A percentile compares a stretch with the other conserved stretches of the same genome.
Evolutionary conservation across 2,113 vertebrate genomes (phyloP).

Genomic region (Aphyosemion australe): DNA sequence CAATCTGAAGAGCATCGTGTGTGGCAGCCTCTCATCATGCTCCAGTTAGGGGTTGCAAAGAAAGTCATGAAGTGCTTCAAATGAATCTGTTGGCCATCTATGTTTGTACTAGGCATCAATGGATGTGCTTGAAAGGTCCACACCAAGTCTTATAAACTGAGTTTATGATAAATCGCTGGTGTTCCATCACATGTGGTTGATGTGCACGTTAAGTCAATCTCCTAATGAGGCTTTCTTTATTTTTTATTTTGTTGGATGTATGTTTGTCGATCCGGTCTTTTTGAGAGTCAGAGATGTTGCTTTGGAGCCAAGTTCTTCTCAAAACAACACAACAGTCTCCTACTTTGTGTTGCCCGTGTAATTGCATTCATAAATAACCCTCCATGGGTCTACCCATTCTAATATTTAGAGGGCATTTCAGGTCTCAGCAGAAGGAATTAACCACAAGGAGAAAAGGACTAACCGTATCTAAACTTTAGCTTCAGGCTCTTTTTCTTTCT

Average conservation of each 20-base stretch:
- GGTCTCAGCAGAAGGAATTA: neutral
- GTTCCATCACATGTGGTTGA: neutral
- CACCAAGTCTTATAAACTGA: neutral
- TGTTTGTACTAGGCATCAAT: no score
- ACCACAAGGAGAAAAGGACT: neutral
- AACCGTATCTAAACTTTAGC: no score
- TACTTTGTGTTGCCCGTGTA: neutral
- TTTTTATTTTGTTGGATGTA: neutral
- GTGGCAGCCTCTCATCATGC: neutral
- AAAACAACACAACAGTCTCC: conserved; percentile 1
- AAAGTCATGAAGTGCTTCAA: neutral
- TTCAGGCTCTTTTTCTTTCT: no score
- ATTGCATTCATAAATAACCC: neutral
- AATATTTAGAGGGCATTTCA: neutral
- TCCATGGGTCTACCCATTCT: neutral
- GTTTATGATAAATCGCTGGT: neutral
- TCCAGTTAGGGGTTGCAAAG: neutral
- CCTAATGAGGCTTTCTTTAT: no score
- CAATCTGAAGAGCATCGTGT: no score
- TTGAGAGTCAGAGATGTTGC: neutral
- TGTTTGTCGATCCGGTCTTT: neutral
- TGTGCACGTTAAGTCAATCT: neutral
- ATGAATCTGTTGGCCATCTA: neutral
- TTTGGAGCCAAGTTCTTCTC: neutral
- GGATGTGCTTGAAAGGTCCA: neutral